phyloP scores from a whole-genome alignment of 1,140 invertebrate species.

The Polyergus mexicanus region DNA sequence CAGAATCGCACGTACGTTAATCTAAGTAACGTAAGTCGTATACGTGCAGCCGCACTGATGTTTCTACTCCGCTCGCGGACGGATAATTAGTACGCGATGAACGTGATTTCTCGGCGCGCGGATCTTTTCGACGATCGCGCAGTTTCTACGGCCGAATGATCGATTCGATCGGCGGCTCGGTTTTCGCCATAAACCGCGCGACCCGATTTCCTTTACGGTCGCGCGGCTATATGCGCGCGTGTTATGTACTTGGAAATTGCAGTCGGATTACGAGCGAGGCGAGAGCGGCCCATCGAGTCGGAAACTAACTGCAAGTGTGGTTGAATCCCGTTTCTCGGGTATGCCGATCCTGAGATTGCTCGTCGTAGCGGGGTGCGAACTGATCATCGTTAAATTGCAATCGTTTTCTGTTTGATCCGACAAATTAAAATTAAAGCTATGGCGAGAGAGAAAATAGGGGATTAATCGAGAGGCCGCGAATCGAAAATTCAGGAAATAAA shows the following conservation, averaged over 20 bases:
- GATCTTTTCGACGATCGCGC: slow-evolving; percentile 49
- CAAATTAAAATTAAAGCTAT: slow-evolving; percentile 46
- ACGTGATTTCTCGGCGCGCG: slow-evolving; percentile 17
- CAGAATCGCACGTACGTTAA: slow-evolving; percentile 46
- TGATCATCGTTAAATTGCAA: slow-evolving; percentile 57
- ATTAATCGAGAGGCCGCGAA: neutral
- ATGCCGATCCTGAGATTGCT: slow-evolving; percentile 52
- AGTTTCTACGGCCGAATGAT: slow-evolving; percentile 37
- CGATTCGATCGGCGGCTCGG: slow-evolving; percentile 31
- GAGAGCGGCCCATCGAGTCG: slow-evolving; percentile 17
- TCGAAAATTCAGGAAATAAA: neutral
- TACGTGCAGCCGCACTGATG: slow-evolving; percentile 53
- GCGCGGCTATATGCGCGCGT: slow-evolving; percentile 15
- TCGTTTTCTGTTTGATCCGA: slow-evolving; percentile 10
- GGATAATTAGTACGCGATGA: slow-evolving; percentile 71
- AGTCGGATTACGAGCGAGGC: slow-evolving; percentile 44
- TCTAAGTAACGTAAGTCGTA: slow-evolving; percentile 45
- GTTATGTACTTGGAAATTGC: slow-evolving; percentile 57
- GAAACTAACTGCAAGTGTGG: slow-evolving; percentile 39
- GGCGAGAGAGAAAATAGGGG: neutral
- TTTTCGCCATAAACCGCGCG: slow-evolving; percentile 52
- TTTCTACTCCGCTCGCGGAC: slow-evolving; percentile 73
- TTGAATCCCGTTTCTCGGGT: slow-evolving; percentile 29
- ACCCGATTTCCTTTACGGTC: slow-evolving; percentile 36
- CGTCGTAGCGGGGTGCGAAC: slow-evolving; percentile 32